Evolutionary conservation across 2,797 vertebrate genomes (phyloP), one percentile per base, ranked within the genome.

Genomic region (Phyllotis vaccarum): DNA sequence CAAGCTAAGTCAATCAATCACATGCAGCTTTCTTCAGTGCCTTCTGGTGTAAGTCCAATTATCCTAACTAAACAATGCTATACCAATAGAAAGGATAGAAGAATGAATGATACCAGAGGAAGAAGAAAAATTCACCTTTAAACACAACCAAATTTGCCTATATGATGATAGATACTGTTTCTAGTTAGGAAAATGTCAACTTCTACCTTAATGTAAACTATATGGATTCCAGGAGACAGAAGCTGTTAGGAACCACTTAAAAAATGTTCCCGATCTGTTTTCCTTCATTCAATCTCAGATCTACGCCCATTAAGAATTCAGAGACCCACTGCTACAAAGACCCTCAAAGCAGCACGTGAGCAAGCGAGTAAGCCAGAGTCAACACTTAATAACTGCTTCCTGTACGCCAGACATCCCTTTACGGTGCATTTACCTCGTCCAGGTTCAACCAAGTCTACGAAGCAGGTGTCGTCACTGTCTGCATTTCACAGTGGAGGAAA

Each of bases 401-500:
- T 62, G 29, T 58, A 46, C 22, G 24, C 34, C 62, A 66, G 56
- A 12, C 56, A 60, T 66, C 22, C 66, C 43, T 88, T 93, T 40
- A 2, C 0, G 46, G 46, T 31, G 3, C 24, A 31, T 66, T 72
- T 68, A n/a, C 13, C 76, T 54, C 83, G 31, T 62, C 31, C 64
- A 11, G 3, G 16, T 6, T 40, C 37, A 88, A 78, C 19, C 31
- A 78, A 72, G 19, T 74, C 81, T 24, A 7, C 5, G 46, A 83
- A 12, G n/a, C 72, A 49, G 17, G 2, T 37, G 9, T 70, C 37
- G 29, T 79, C 70, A 87, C 37, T 29, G 58, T 89, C 83, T 80
- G 31, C 70, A 75, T 79, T 80, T 94, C 74, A 82, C 43, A 81
- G 86, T 72, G n/a, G 72, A 92, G 43, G 86, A 81, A 85, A 79